A percentile compares a stretch with the other conserved stretches of the same genome.
Evolutionary conservation across 1,140 invertebrate species (phyloP).

Genomic region (Eupristina koningsbergeri): DNA sequence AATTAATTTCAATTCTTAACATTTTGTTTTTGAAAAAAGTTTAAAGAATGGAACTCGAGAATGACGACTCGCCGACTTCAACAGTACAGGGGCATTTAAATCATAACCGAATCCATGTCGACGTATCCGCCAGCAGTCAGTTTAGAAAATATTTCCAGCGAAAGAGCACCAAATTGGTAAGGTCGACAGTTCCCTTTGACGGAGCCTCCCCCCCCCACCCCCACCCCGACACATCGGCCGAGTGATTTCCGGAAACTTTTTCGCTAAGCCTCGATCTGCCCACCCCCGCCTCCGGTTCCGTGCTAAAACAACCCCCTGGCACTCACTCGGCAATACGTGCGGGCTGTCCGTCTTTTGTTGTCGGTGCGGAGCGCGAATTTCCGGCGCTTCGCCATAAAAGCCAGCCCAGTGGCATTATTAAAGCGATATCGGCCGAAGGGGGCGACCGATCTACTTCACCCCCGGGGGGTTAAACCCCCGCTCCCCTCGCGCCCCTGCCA

Average conservation of each 20-base stretch:
- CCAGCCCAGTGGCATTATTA: not conserved
- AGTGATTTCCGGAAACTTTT: not conserved
- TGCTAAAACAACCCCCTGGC: not conserved
- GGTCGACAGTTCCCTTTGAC: no score
- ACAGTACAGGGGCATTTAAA: no score
- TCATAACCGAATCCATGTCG: no score
- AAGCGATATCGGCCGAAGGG: conserved; percentile 50
- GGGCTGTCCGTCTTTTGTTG: not conserved
- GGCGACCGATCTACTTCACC: not conserved
- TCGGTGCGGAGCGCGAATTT: not conserved
- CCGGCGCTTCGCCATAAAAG: not conserved
- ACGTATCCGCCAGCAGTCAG: no score
- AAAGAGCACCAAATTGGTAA: no score
- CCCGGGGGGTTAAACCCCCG: not conserved
- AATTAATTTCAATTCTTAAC: no score
- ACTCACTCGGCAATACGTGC: not conserved
- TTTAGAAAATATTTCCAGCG: no score
- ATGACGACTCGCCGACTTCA: no score
- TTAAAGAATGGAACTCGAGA: no score
- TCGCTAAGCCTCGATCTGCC: not conserved
- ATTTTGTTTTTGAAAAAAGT: no score
- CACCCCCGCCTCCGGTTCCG: not conserved
- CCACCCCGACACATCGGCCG: no score
- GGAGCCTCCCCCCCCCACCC: no score
- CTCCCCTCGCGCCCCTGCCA: conserved; percentile 10